Percentiles rank a stretch among this genome's conserved stretches.
phyloP scores from a whole-genome alignment of 2,888 invertebrate genomes.

The Syrista parreyssii region DNA sequence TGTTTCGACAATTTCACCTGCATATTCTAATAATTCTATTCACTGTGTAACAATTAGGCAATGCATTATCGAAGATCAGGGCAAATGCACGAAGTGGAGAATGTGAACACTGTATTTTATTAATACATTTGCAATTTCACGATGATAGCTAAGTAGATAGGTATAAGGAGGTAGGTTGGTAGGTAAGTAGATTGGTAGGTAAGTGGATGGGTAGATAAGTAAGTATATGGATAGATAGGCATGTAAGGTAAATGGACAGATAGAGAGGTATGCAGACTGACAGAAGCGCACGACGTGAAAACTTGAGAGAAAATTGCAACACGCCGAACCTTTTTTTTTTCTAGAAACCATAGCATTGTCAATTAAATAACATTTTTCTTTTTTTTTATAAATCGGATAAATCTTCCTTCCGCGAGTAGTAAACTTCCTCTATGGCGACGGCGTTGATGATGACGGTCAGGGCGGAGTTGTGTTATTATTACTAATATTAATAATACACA shows the following conservation, averaged over 20 bases:
- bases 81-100: constrained; percentile 50
- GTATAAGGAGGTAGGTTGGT: neutral
- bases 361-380: neutral
- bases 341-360: neutral
- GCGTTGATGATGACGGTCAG: neutral
- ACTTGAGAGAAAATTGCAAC: neutral
- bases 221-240: no score
- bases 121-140: constrained; percentile 41
- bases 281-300: neutral
- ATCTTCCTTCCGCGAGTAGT: neutral
- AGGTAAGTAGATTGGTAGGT: neutral
- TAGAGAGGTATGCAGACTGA: neutral
- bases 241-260: neutral
- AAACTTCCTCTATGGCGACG: neutral
- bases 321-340: constrained; percentile 9
- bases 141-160: neutral
- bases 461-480: neutral
- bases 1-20: neutral
- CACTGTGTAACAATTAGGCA: neutral
- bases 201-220: neutral
- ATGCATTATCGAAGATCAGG: constrained; percentile 19
- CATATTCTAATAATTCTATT: neutral
- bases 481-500: neutral
- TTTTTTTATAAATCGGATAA: neutral
- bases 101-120: constrained; percentile 58